A percentile compares a stretch with the other conserved stretches of the same genome.
Conservation (phyloP, 2,888 invertebrate species). For the Lottia scabra region DNA sequence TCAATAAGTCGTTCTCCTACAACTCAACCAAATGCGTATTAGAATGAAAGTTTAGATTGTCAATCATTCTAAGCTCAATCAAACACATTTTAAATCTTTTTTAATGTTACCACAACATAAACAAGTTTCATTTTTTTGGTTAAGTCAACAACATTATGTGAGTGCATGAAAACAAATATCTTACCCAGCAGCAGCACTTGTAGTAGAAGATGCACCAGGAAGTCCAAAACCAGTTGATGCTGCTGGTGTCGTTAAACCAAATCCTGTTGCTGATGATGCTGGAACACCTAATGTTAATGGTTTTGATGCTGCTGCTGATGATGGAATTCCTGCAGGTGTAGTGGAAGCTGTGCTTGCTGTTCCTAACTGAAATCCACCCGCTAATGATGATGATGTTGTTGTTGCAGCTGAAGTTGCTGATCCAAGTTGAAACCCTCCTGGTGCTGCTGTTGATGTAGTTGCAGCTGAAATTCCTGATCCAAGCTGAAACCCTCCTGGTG, state of each 20-base stretch:
- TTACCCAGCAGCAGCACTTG: too few species aligned
- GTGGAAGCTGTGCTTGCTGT: slow-evolving; percentile 20
- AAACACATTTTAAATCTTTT: too few species aligned
- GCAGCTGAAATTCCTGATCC: slow-evolving; percentile 11
- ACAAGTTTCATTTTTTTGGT: too few species aligned
- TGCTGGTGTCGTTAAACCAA: neutral
- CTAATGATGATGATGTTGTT: too few species aligned
- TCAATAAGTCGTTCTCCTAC: too few species aligned
- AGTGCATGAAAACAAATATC: too few species aligned
- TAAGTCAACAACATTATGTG: too few species aligned
- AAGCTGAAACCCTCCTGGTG: neutral
- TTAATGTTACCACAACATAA: too few species aligned
- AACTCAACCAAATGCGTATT: too few species aligned
- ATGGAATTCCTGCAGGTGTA: slow-evolving; percentile 15
- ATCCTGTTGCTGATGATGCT: slow-evolving; percentile 11
- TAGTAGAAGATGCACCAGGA: too few species aligned
- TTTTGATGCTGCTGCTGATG: neutral
- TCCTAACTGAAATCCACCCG: neutral
- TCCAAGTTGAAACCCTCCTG: slow-evolving; percentile 13
- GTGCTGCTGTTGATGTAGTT: slow-evolving; percentile 21
- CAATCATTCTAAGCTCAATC: too few species aligned
- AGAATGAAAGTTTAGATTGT: too few species aligned
- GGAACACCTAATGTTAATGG: slow-evolving; percentile 9
- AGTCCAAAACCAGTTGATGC: neutral
- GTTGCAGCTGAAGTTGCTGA: neutral